Evolutionary conservation across 2,113 vertebrate species (phyloP), one percentile per base, ranked within the genome.

Genomic region (Lophotis ruficrista): DNA sequence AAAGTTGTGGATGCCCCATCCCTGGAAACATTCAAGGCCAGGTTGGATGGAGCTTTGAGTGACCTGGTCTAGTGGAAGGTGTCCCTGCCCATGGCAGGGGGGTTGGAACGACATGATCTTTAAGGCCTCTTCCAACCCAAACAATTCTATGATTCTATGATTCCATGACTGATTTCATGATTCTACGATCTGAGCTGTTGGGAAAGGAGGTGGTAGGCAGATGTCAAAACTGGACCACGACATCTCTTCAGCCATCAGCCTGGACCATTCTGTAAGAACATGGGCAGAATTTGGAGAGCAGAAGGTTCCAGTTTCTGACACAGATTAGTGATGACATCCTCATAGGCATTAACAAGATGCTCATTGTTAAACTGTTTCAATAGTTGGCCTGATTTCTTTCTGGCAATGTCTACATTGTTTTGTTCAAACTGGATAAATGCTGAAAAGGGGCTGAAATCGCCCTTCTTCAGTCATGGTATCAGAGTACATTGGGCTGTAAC

Each of bases 361-460:
- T 94, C 64, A 56, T 75, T 91, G 72, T 87, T 87, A 81, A 84
- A 71, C 20, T 1, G 0, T 35, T 94, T 92, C 83, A 87, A 56
- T 51, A 81, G 37, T 4, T 97, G 91, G 80, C 87, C 80, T 84
- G 65, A 78, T 82, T 95, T 95, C 65, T 78, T 90, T 45, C 80
- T 94, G 91, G 72, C 89, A 93, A 16, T 33, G 33, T 61, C 66
- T 45, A 13, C 6, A 2, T 6, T 41, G 31, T 43, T 92, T 83
- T 93, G 64, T 84, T 87, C 89, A 89, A 70, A 33, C 33, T 71
- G 57, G 80, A 45, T 9, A 62, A 10, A 27, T 13, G 41, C 66
- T 72, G 64, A 72, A 66, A 79, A 82, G 48, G 56, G 54, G 35
- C 5, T 76, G 77, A 60, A 92, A 87, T 48, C 0, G 0, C 27